Base-by-base conservation (phyloP, 2,797 vertebrate genomes). In the Oreonectes daqikongensis region DNA sequence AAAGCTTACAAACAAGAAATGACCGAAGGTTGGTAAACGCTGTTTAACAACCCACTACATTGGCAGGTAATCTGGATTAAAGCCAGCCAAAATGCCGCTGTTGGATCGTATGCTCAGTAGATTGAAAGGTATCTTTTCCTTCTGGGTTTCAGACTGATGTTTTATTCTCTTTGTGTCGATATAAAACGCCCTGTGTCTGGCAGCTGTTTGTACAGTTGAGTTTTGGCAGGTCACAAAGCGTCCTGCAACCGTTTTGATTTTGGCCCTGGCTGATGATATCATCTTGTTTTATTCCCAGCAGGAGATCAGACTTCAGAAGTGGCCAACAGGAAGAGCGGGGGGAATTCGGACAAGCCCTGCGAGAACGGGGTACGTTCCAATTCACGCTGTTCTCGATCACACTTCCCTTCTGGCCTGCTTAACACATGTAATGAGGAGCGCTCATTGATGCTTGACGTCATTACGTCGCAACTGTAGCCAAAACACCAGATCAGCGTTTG, bases 321-420 rank as follows among this genome's bases (percentile, higher is more conserved):
- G 44, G 24, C 50, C 63, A 69, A 65, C 75, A 80, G 79, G 79
- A 79, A 48, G 76, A 77, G 48, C 59, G 67, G 63, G 50, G 67
- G 69, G 24, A 80, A n/a, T 59, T 63, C 53, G 8, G 80, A 83
- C 63, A 75, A 75, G 28, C 69, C 75, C 38, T 35, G 60, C 44
- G 73, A 83, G 67, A 84, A 84, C 14, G 71, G 68, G 84, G 85
- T 86, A 85, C 1, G 74, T 69, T 26, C 69, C 42, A 72, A 63
- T 70, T 69, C 44, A 35, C 1, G 17, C 32, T 57, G 24, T 46
- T 46, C 38, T 75, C 24, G 46, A 18, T 46, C 52, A 65, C 72
- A 17, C 17, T 61, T 60, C 22, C 42, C 63, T 44, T 57, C 50
- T 75, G 35, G 18, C 2, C 24, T 35, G 38, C 42, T 67, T 75